phyloP scores from a whole-genome alignment of 2,797 vertebrate species.

The Balearica regulorum region DNA sequence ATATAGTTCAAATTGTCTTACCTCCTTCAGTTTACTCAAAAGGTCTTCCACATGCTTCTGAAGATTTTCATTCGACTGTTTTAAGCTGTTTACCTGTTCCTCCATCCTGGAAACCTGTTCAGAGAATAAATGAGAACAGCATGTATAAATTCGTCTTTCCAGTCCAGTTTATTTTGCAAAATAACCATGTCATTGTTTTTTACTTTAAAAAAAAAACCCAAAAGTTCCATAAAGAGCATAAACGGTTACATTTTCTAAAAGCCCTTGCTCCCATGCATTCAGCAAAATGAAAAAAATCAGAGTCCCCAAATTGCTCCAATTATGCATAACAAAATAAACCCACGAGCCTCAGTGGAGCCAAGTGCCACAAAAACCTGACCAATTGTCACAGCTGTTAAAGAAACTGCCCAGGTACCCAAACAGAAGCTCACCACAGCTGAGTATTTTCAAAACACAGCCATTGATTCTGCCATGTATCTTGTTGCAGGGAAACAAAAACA shows the following conservation, averaged over 20 bases:
- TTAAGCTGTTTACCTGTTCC: conserved; percentile 86
- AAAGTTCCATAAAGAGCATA: background rate
- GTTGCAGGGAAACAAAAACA: background rate
- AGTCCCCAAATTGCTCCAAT: background rate
- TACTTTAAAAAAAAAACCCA: background rate
- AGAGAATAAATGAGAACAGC: background rate
- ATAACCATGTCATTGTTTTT: background rate
- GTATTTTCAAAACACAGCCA: background rate
- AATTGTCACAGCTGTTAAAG: background rate
- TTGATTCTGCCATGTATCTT: background rate
- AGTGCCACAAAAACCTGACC: background rate
- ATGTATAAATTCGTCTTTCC: background rate
- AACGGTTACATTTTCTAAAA: background rate
- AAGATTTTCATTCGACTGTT: conserved; percentile 86
- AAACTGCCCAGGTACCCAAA: background rate
- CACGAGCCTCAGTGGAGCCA: background rate
- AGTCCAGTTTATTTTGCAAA: background rate
- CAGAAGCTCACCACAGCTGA: background rate
- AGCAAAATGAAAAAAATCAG: background rate
- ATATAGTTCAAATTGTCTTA: conserved; percentile 19
- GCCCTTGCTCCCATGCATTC: background rate
- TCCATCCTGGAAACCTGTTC: conserved; percentile 85
- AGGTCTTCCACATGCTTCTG: conserved; percentile 92
- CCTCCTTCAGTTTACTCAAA: conserved; percentile 90
- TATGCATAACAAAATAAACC: background rate